Percentiles rank a stretch among this genome's conserved stretches.
Evolutionary conservation across 1,140 invertebrate genomes (phyloP).

Genomic region (Temnothorax curvispinosus): DNA sequence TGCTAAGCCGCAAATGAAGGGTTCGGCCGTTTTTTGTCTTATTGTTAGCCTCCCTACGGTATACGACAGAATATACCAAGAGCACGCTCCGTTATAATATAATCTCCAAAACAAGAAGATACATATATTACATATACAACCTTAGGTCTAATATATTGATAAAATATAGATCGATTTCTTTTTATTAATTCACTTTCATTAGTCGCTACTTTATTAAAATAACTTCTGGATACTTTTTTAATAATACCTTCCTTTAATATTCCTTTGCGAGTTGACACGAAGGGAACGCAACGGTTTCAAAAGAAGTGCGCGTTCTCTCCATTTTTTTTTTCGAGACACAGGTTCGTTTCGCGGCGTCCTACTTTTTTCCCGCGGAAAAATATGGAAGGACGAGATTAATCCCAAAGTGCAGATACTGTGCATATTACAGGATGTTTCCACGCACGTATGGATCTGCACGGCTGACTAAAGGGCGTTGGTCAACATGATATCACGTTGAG

Average conservation of each 20-base stretch:
- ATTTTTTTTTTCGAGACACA: constrained; percentile 43
- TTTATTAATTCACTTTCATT: not conserved
- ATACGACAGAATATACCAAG: constrained; percentile 3
- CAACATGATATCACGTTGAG: constrained; percentile 69
- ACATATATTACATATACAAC: not conserved
- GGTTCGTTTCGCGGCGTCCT: constrained; percentile 48
- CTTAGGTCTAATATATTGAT: not conserved
- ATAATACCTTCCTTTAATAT: not conserved
- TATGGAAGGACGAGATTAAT: constrained; percentile 58
- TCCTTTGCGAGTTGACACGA: not conserved
- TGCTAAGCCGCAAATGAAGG: constrained; percentile 69
- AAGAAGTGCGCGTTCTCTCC: not conserved
- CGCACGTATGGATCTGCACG: constrained; percentile 60
- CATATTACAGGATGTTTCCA: constrained; percentile 60
- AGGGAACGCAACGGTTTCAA: constrained; percentile 44
- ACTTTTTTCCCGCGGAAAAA: constrained; percentile 48
- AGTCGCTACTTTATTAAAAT: constrained; percentile 5
- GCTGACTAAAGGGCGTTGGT: constrained; percentile 70
- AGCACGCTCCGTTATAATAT: not conserved
- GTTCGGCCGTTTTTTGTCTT: constrained; percentile 60
- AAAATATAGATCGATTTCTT: not conserved
- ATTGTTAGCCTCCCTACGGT: constrained; percentile 15
- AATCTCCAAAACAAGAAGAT: not conserved
- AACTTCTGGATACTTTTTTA: not conserved
- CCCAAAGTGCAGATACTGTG: constrained; percentile 60